phyloP scores from a whole-genome alignment of 64 coral and sea anemone species.

The Stichodactyla helianthus region DNA sequence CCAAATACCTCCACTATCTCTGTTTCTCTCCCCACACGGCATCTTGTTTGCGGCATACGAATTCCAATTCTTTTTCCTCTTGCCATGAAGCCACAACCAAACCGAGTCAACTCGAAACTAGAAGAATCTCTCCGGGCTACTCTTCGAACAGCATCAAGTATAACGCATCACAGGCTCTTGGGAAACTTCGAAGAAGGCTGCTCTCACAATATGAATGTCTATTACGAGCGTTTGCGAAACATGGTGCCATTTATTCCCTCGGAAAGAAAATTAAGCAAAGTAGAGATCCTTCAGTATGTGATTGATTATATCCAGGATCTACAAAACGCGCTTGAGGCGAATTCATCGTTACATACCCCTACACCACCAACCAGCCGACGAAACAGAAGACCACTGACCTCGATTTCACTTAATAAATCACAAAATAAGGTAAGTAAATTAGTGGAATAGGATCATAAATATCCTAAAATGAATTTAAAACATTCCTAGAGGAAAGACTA shows the following conservation, averaged over 20 bases:
- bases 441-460: no score
- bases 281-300: slow-evolving; percentile 83
- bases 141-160: slow-evolving; percentile 45
- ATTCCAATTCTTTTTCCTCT: background rate
- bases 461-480: no score
- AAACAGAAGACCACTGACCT: slow-evolving; percentile 34
- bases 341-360: background rate
- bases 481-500: no score
- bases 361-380: background rate
- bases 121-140: slow-evolving; percentile 35
- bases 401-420: slow-evolving; percentile 26
- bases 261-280: slow-evolving; percentile 60
- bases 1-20: slow-evolving; percentile 72
- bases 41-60: background rate
- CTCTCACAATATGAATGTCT: slow-evolving; percentile 82
- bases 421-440: slow-evolving; percentile 11
- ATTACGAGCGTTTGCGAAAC: slow-evolving; percentile 70
- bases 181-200: slow-evolving; percentile 58
- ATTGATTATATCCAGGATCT: slow-evolving; percentile 93
- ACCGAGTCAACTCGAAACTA: background rate
- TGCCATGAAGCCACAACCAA: slow-evolving; percentile 66
- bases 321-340: slow-evolving; percentile 64
- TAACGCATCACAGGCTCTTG: slow-evolving; percentile 3
- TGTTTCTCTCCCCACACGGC: background rate
- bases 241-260: slow-evolving; percentile 67